Evolutionary conservation across 2,113 vertebrate genomes (phyloP).

Genomic region (Pseudopodoces humilis): DNA sequence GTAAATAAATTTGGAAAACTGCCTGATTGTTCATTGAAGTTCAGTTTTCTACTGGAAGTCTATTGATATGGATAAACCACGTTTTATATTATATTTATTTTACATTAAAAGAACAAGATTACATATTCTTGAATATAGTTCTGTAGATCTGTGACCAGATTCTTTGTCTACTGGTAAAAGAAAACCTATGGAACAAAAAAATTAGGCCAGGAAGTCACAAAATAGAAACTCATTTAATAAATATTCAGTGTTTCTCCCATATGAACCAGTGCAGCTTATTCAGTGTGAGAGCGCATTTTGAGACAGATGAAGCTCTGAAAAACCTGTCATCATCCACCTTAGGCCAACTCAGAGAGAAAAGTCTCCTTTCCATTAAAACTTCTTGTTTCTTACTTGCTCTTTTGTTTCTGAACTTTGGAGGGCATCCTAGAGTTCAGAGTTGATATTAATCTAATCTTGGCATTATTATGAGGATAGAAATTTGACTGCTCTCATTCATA

Average conservation of each 20-base stretch:
- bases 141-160: background rate
- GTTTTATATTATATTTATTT: background rate
- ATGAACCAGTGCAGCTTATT: background rate
- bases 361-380: background rate
- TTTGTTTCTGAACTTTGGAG: slow-evolving; percentile 34
- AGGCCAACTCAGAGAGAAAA: background rate
- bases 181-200: background rate
- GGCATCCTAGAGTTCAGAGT: slow-evolving; percentile 41
- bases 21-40: background rate
- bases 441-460: slow-evolving; percentile 56
- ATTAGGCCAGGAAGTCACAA: background rate
- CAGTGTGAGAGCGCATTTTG: background rate
- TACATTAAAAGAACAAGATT: background rate
- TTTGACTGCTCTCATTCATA: slow-evolving; percentile 56
- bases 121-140: background rate
- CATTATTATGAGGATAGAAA: slow-evolving; percentile 52
- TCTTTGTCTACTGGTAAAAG: background rate
- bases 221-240: background rate
- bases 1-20: background rate
- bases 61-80: background rate
- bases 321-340: background rate
- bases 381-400: slow-evolving; percentile 5
- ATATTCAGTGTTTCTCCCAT: background rate
- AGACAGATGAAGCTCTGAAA: background rate
- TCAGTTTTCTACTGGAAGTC: background rate